Evolutionary conservation across 2,113 vertebrate species (phyloP).

Genomic region (Chionis minor): DNA sequence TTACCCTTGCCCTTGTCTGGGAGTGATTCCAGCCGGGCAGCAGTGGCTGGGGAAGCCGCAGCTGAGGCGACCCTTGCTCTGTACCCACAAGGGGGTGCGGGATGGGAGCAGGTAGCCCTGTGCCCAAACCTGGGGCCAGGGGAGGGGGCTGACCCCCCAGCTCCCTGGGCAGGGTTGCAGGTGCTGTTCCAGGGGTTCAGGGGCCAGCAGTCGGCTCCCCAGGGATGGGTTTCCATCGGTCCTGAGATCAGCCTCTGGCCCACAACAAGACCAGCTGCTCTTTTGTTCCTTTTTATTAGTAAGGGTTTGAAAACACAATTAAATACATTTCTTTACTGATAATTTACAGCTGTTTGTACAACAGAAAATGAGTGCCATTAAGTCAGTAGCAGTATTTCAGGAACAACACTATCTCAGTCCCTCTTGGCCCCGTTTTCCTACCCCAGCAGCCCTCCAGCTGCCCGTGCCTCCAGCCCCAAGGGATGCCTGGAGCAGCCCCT

Average conservation of each 20-base stretch:
- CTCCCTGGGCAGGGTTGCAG: not conserved
- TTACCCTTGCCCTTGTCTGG: rapidly evolving
- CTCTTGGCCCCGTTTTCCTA: not conserved
- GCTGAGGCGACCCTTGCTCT: rapidly evolving
- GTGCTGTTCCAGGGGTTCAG: rapidly evolving
- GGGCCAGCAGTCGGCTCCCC: rapidly evolving
- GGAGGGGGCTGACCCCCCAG: not conserved
- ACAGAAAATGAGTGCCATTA: not conserved
- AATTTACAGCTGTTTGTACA: slow-evolving; percentile 18
- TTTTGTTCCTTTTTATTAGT: slow-evolving; percentile 9
- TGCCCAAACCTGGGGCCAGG: rapidly evolving
- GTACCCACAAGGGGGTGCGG: rapidly evolving
- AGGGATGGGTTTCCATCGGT: rapidly evolving
- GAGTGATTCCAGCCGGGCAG: not conserved
- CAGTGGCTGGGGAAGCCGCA: not conserved
- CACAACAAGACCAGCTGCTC: rapidly evolving
- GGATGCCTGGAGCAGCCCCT: rapidly evolving
- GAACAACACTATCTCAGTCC: rapidly evolving
- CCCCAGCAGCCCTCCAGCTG: not conserved
- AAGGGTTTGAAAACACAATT: slow-evolving; percentile 2
- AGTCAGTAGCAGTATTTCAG: not conserved
- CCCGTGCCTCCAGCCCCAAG: rapidly evolving
- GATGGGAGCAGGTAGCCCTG: not conserved
- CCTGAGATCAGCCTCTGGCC: rapidly evolving
- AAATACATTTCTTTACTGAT: slow-evolving; percentile 30